These are phyloP conservation scores for Sitophilus oryzae DNA, from an alignment of 1,140 invertebrate genomes.

Conservation along the genomic window DNA sequence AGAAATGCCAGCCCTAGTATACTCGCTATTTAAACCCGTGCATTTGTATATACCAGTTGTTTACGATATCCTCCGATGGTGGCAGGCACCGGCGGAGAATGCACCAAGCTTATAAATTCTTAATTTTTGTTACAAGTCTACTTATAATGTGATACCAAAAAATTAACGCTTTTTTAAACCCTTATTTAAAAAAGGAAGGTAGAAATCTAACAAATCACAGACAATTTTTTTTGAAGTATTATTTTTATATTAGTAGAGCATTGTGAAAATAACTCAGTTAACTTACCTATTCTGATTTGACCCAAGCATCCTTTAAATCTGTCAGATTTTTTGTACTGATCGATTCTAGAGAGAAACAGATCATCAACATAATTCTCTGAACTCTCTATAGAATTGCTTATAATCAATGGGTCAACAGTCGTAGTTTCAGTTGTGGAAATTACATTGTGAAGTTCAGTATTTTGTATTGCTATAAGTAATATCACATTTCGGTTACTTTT, in stretches of 20 bases:
- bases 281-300: conserved; percentile 62
- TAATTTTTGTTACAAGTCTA: too few species aligned
- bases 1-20: too few species aligned
- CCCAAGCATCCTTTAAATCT: conserved; percentile 76
- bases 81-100: too few species aligned
- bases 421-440: conserved; percentile 41
- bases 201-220: too few species aligned
- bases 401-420: conserved; percentile 31
- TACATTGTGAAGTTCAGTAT: conserved; percentile 39
- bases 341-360: conserved; percentile 35
- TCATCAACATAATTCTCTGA: conserved; percentile 28
- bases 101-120: too few species aligned
- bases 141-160: too few species aligned
- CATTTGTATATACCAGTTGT: too few species aligned
- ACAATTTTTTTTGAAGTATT: conserved; percentile 1
- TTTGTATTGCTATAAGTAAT: conserved; percentile 29
- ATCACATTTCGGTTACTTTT: too few species aligned
- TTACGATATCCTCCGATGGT: too few species aligned
- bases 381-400: conserved; percentile 36
- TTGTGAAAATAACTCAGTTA: not conserved
- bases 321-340: conserved; percentile 43
- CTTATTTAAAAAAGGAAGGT: too few species aligned
- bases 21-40: too few species aligned
- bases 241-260: not conserved
- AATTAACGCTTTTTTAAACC: too few species aligned